Base-by-base conservation (phyloP, 2,888 invertebrate species). In the Macrophya annulata region DNA sequence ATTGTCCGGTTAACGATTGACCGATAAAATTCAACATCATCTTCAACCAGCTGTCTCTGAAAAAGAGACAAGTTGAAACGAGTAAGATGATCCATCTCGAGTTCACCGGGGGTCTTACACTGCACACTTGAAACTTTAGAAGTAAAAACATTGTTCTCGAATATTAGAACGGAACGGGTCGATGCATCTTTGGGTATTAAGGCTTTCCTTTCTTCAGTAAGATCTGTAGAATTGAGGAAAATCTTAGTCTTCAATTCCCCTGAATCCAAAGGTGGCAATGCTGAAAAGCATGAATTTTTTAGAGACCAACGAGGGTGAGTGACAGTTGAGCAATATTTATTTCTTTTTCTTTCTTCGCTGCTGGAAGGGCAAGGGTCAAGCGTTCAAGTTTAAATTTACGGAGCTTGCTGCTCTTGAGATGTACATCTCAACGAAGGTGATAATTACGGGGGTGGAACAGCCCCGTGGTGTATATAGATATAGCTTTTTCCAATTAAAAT, bases 391-490 rank as follows among this genome's bases (percentile, higher is more conserved):
- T 59, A 81, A 62, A 81, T 81, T 81, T 31, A 43, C 81, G 40
- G 37, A 21, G 21, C 15, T 40, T 40, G 51, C 43, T 43, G 59
- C 43, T 62, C 81, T 81, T 43, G 81, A 81, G 62, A 81, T 81
- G 81, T 81, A 81, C 40, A 81, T 81, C 81, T 62, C 40, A 62
- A 62, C 81, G 59, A 62, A 81, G 62, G 81, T 81, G 81, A 81
- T 62, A 81, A 81, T 62, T 62, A 81, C 62, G 81, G 81, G 40
- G 81, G 62, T 59, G 81, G 43, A 81, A 43, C 15, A 59, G 81
- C 55, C n/a, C 77, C 25, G 48, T 55, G 55, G 77, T 51, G 31
- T 51, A 77, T 77, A 77, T 37, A 77, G 51, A 77, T 51, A 55
- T 77, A 77, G 17, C 31, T 31, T 62, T 81, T 62, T 81, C 81